Evolutionary conservation across 2,113 vertebrate genomes (phyloP).

Genomic region (Scomber japonicus): DNA sequence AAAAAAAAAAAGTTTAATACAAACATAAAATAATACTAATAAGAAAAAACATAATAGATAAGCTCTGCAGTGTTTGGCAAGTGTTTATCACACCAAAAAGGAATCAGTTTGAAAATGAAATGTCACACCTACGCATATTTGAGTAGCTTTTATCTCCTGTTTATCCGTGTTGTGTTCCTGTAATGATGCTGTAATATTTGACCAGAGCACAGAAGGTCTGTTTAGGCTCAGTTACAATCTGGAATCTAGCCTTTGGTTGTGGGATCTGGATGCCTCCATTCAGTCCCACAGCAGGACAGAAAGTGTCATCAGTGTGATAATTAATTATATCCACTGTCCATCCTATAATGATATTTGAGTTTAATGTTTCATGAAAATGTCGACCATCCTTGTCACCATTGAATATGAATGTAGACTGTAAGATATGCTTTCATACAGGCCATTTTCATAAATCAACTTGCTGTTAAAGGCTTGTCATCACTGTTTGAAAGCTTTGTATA

Average conservation of each 20-base stretch:
- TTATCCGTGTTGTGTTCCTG: neutral
- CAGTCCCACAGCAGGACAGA: constrained; percentile 10
- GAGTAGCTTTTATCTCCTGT: constrained; percentile 11
- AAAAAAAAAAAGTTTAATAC: constrained; percentile 2
- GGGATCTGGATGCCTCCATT: neutral
- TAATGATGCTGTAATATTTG: constrained; percentile 22
- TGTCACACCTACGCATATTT: constrained; percentile 31
- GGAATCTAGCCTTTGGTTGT: constrained; percentile 13
- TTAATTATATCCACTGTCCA: neutral
- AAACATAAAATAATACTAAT: neutral
- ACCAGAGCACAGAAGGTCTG: neutral
- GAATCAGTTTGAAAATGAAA: constrained; percentile 26
- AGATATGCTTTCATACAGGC: neutral
- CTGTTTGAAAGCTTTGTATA: neutral
- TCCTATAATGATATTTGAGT: neutral
- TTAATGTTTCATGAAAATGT: neutral
- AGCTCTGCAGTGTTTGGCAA: constrained; percentile 14
- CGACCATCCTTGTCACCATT: too few species aligned
- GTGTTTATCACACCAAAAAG: constrained; percentile 22
- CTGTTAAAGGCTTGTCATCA: neutral
- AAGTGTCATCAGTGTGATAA: constrained; percentile 21
- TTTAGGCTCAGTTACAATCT: neutral
- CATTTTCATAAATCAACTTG: neutral
- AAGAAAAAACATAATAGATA: constrained; percentile 12
- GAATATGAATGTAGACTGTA: too few species aligned